Conservation (phyloP, 1,140 invertebrate species). For the Spodoptera frugiperda region DNA sequence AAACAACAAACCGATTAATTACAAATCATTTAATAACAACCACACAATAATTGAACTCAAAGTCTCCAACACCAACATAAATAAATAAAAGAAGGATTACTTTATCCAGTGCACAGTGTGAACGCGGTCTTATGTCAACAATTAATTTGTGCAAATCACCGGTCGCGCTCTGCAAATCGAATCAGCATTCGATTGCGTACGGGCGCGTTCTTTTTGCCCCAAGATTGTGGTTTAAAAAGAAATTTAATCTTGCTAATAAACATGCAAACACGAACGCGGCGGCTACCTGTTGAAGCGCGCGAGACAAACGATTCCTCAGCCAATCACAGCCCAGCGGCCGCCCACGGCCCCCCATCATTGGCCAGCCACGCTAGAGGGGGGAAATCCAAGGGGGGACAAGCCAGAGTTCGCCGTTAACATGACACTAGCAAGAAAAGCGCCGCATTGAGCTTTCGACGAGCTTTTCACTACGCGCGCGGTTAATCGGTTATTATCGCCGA, state of each 20-base stretch:
- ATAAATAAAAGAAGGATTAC: not conserved
- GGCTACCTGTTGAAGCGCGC: slow-evolving; percentile 77
- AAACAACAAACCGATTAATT: not conserved
- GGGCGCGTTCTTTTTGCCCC: slow-evolving; percentile 58
- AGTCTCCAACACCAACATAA: slow-evolving; percentile 5
- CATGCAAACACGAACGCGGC: slow-evolving; percentile 81
- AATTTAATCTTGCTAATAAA: slow-evolving; percentile 85
- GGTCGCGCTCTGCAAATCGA: slow-evolving; percentile 64
- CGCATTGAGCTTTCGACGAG: slow-evolving; percentile 82
- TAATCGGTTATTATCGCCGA: slow-evolving; percentile 33
- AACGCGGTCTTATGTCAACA: slow-evolving; percentile 33
- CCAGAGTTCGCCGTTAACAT: slow-evolving; percentile 67
- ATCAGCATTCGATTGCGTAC: slow-evolving; percentile 65
- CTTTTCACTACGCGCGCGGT: slow-evolving; percentile 77
- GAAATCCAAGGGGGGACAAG: slow-evolving; percentile 59
- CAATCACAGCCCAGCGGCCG: slow-evolving; percentile 75
- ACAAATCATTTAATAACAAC: not conserved
- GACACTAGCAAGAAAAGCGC: slow-evolving; percentile 81
- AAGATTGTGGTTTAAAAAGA: slow-evolving; percentile 77
- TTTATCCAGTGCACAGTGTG: slow-evolving; percentile 8
- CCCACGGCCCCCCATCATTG: slow-evolving; percentile 76
- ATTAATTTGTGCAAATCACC: slow-evolving; percentile 50
- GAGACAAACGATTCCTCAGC: slow-evolving; percentile 69
- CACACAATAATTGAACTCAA: not conserved
- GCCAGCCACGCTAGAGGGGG: slow-evolving; percentile 61